Conservation (phyloP, 2,797 vertebrate genomes). For the Galago senegalensis region DNA sequence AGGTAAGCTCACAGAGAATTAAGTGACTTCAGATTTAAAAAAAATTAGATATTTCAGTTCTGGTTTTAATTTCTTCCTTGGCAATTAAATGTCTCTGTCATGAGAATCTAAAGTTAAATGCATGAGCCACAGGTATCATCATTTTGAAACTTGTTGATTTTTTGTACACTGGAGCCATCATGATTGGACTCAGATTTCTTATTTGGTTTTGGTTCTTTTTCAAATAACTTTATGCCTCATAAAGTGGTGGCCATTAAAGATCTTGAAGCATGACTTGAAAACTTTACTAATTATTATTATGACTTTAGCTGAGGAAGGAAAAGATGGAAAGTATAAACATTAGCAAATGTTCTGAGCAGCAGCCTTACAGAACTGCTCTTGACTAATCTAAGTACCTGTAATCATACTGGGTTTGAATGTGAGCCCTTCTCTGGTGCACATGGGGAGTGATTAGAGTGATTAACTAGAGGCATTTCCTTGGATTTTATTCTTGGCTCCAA, state of each 20-base stretch:
- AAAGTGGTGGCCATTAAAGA: constrained; percentile 1
- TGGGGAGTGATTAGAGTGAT: constrained; percentile 49
- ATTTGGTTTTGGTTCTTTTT: neutral
- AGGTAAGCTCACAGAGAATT: neutral
- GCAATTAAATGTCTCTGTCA: neutral
- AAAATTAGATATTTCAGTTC: neutral
- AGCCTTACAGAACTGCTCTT: neutral
- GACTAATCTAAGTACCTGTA: neutral
- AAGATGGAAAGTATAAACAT: neutral
- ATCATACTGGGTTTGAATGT: constrained; percentile 6
- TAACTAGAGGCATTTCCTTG: constrained; percentile 48
- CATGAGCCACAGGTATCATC: neutral
- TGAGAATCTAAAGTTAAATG: neutral
- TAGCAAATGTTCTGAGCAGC: neutral
- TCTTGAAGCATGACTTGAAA: constrained; percentile 8
- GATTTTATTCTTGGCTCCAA: constrained; percentile 56
- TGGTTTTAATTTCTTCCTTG: constrained; percentile 28
- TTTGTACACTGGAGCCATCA: neutral
- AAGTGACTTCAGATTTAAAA: constrained; percentile 15
- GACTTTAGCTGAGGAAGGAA: constrained; percentile 24
- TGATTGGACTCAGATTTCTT: neutral
- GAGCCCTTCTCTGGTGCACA: neutral
- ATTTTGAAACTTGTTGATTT: neutral
- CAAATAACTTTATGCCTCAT: constrained; percentile 7
- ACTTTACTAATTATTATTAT: neutral